phyloP scores from a whole-genome alignment of 2,888 invertebrate genomes.

The Apeira syringaria region DNA sequence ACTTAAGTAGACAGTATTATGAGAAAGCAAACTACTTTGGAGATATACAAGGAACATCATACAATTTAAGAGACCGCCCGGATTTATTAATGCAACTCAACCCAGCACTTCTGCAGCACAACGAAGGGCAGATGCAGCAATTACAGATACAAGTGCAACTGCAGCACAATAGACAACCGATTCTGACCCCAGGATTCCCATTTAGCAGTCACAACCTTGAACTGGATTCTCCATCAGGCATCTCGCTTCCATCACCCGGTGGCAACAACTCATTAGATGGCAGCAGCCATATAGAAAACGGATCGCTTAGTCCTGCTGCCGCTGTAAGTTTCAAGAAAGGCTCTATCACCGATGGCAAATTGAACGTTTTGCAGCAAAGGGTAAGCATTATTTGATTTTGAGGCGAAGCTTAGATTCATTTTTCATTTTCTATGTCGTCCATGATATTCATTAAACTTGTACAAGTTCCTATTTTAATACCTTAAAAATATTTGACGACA shows the following conservation, averaged over 20 bases:
- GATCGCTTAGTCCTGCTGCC: conserved; percentile 86
- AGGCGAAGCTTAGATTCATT: conserved; percentile 80
- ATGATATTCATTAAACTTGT: too few species aligned
- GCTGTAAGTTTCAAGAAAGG: conserved; percentile 87
- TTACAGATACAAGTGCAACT: conserved; percentile 88
- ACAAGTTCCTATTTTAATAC: conserved; percentile 18
- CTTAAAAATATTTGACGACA: conserved; percentile 48
- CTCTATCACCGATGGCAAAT: conserved; percentile 79
- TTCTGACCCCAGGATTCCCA: conserved; percentile 83
- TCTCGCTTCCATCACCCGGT: conserved; percentile 92
- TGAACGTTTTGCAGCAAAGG: conserved; percentile 91
- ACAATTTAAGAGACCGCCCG: conserved; percentile 85
- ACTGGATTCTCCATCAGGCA: conserved; percentile 88
- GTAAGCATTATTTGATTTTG: conserved; percentile 89
- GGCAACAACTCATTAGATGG: conserved; percentile 89
- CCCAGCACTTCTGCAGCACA: conserved; percentile 78
- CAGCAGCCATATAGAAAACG: conserved; percentile 81
- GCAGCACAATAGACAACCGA: conserved; percentile 82
- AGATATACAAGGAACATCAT: conserved; percentile 74
- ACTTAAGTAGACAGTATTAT: conserved; percentile 83
- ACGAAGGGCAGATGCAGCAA: conserved; percentile 85
- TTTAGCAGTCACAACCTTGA: conserved; percentile 88
- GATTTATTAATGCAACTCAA: conserved; percentile 84
- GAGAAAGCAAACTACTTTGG: conserved; percentile 72
- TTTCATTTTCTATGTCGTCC: conserved; percentile 62